These are phyloP conservation scores for Panthera uncia DNA, from an alignment of 2,113 vertebrate genomes.

Conservation along the genomic window DNA sequence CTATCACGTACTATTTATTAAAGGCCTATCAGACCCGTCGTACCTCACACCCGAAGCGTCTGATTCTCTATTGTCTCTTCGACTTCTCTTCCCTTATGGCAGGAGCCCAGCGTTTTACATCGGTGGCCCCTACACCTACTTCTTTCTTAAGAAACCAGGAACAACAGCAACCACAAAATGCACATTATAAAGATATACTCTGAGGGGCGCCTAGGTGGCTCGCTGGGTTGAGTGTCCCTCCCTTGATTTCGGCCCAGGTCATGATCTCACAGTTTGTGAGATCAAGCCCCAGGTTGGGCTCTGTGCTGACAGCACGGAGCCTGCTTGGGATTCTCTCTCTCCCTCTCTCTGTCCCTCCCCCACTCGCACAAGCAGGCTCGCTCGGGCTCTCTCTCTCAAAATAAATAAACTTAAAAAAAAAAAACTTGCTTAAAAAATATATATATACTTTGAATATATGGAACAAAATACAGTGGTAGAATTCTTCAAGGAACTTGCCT, in stretches of 20 bases:
- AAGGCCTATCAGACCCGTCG: background rate
- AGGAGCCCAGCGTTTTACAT: rapidly evolving
- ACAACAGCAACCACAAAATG: background rate
- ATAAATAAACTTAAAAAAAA: too few species aligned
- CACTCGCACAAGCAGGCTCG: too few species aligned
- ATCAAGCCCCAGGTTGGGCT: too few species aligned
- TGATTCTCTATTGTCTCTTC: background rate
- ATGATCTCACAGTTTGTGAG: too few species aligned
- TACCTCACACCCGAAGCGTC: rapidly evolving
- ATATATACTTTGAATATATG: background rate
- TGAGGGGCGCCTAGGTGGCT: background rate
- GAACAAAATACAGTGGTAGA: background rate
- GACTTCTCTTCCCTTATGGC: rapidly evolving
- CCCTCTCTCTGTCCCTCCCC: too few species aligned
- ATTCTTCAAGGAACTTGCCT: background rate
- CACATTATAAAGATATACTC: background rate
- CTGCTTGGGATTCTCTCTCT: too few species aligned
- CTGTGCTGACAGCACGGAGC: too few species aligned
- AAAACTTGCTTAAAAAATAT: too few species aligned
- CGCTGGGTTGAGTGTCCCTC: too few species aligned
- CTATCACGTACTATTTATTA: background rate
- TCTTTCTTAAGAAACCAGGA: background rate
- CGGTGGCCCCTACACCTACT: background rate
- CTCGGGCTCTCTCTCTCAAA: too few species aligned
- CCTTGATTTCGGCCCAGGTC: too few species aligned